phyloP scores from a whole-genome alignment of 1,140 invertebrate genomes.

The Tetragonula clypearis region DNA sequence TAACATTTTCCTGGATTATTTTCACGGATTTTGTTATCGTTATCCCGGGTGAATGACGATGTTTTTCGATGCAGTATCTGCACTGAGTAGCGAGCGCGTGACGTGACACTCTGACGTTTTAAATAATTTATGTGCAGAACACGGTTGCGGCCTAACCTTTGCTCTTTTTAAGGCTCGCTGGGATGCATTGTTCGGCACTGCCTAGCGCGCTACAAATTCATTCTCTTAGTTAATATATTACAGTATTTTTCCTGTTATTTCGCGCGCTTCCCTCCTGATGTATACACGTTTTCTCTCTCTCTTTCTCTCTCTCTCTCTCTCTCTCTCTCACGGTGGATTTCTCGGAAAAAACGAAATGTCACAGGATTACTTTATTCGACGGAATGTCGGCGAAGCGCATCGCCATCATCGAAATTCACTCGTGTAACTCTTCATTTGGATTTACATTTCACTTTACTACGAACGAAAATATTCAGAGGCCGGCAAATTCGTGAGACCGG shows the following conservation, averaged over 20 bases:
- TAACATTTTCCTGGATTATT: background rate
- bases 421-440: background rate
- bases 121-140: constrained; percentile 31
- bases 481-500: accelerated
- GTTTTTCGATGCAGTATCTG: background rate
- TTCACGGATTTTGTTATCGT: background rate
- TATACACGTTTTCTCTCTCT: background rate
- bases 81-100: background rate
- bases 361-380: background rate
- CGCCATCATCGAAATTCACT: background rate
- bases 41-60: background rate
- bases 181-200: constrained; percentile 20
- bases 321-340: background rate
- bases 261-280: background rate
- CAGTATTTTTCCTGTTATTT: constrained; percentile 33
- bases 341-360: background rate
- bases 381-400: too few relatives aligned
- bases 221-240: constrained; percentile 37
- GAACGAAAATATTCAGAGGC: too few relatives aligned
- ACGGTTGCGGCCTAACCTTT: constrained; percentile 10
- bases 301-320: background rate
- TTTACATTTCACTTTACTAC: background rate
- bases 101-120: constrained; percentile 28
- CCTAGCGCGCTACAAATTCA: constrained; percentile 19
- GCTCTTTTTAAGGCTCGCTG: constrained; percentile 17